Percentiles rank a stretch among this genome's conserved stretches.
These are phyloP conservation scores for Cryptoblepharus egeriae DNA, from an alignment of 2,797 vertebrate genomes.

Conservation along the genomic window DNA sequence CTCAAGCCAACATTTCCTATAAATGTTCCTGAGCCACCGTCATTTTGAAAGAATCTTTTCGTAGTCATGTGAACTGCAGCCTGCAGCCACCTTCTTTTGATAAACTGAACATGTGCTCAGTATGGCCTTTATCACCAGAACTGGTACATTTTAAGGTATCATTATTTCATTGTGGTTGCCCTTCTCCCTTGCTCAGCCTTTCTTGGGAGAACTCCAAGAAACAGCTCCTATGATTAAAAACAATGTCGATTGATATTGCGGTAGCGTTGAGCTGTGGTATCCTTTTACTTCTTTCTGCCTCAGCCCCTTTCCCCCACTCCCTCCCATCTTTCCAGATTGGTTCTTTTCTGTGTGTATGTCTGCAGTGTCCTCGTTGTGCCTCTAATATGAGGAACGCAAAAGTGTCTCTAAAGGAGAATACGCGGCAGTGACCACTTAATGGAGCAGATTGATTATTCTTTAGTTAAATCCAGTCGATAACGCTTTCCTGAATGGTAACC, in stretches of 20 bases:
- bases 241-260: constrained; percentile 57
- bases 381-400: constrained; percentile 47
- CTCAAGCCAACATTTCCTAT: constrained; percentile 68
- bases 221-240: constrained; percentile 56
- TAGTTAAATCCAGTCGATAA: neutral
- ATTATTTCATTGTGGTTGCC: constrained; percentile 51
- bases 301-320: neutral
- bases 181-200: constrained; percentile 2
- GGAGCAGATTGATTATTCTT: constrained; percentile 27
- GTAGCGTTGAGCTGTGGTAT: constrained; percentile 35
- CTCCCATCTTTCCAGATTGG: constrained; percentile 42
- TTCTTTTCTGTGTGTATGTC: constrained; percentile 55
- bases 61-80: constrained; percentile 52
- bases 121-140: constrained; percentile 55
- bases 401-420: constrained; percentile 30
- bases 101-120: constrained; percentile 60
- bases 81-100: constrained; percentile 57
- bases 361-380: constrained; percentile 40
- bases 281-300: constrained; percentile 41
- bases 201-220: constrained; percentile 62
- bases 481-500: constrained; percentile 22
- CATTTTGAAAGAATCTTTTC: constrained; percentile 69
- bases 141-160: constrained; percentile 49
- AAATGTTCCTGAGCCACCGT: constrained; percentile 50
- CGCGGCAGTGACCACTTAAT: constrained; percentile 27